Percentiles rank a stretch among this genome's conserved stretches.
Conservation (phyloP, 2,888 invertebrate genomes). For the Xestia ashworthii region DNA sequence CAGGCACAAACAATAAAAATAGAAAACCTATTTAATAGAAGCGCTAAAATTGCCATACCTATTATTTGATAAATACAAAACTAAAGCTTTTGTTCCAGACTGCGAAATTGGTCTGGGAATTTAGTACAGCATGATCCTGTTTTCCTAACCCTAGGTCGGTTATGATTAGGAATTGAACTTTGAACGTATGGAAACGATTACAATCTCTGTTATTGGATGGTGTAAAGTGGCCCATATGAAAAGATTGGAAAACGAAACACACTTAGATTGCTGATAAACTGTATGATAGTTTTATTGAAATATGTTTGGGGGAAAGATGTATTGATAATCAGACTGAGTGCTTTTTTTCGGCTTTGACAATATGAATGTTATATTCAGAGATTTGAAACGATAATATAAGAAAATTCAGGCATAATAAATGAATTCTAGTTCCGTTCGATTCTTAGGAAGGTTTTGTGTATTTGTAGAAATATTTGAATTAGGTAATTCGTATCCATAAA, state of each 20-base stretch:
- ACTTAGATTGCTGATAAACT: conserved; percentile 28
- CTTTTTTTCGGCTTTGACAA: conserved; percentile 49
- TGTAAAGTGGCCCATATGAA: conserved; percentile 48
- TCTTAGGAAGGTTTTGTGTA: background rate
- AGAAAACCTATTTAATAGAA: conserved; percentile 9
- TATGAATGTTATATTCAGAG: conserved; percentile 9
- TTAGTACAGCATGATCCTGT: conserved; percentile 36
- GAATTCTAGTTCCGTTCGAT: background rate
- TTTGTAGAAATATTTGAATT: background rate
- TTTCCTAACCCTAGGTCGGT: conserved; percentile 40
- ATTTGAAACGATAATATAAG: conserved; percentile 36
- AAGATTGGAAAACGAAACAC: conserved; percentile 35
- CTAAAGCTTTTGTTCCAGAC: conserved; percentile 36
- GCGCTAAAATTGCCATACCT: conserved; percentile 1
- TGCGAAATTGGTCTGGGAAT: conserved; percentile 44
- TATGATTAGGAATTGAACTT: conserved; percentile 60
- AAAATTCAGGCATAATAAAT: conserved; percentile 9
- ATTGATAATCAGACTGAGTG: conserved; percentile 56
- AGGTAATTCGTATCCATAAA: background rate
- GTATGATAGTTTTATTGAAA: conserved; percentile 51
- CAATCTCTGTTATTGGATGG: conserved; percentile 57
- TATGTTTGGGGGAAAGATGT: conserved; percentile 38
- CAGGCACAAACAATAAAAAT: conserved; percentile 20
- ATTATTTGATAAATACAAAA: conserved; percentile 30
- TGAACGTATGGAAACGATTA: conserved; percentile 56